Percentiles rank a stretch among this genome's conserved stretches.
phyloP scores from a whole-genome alignment of 2,888 invertebrate genomes.

The Quadriops clusia region DNA sequence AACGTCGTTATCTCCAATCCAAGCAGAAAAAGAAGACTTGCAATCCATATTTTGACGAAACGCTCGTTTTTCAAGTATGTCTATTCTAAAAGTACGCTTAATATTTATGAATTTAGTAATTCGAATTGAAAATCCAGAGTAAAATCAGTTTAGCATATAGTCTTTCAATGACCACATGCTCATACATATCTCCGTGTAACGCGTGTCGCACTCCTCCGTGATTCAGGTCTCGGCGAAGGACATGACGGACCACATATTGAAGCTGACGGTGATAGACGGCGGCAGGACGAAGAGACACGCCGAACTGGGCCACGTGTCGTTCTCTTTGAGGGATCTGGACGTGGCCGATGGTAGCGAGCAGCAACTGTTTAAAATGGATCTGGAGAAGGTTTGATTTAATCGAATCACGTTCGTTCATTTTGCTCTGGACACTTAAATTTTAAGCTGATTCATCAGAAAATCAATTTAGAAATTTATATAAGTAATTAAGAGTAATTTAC shows the following conservation, averaged over 20 bases:
- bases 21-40: conserved; percentile 71
- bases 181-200: no score
- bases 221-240: conserved; percentile 58
- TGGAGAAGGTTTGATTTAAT: conserved; percentile 61
- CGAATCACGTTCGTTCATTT: no score
- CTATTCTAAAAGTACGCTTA: no score
- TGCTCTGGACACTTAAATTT: no score
- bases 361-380: conserved; percentile 51
- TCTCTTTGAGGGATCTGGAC: conserved; percentile 55
- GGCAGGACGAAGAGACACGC: conserved; percentile 51
- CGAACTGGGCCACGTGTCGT: conserved; percentile 58
- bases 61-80: conserved; percentile 64
- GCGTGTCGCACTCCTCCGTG: no score
- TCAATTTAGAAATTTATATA: no score
- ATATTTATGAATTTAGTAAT: no score
- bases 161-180: no score
- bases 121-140: no score
- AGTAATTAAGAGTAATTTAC: no score
- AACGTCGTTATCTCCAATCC: conserved; percentile 63
- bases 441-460: no score
- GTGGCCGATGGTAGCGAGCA: conserved; percentile 49
- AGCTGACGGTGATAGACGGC: conserved; percentile 58
- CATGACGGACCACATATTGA: conserved; percentile 54
- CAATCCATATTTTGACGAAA: conserved; percentile 70
- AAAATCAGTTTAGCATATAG: no score